phyloP scores from a whole-genome alignment of 1,140 invertebrate genomes.

The Philaenus spumarius region DNA sequence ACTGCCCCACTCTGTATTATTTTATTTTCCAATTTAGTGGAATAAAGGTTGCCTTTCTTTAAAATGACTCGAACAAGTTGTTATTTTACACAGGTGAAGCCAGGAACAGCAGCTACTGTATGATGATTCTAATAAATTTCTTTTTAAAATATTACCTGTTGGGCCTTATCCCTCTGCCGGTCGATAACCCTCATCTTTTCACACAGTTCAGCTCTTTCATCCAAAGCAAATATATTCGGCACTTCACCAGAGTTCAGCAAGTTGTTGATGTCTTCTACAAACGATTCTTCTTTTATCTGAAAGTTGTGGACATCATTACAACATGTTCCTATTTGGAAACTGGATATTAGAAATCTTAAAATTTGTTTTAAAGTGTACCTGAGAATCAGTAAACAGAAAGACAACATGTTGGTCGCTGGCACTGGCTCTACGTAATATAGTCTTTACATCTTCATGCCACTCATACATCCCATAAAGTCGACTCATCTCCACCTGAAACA shows the following conservation, averaged over 20 bases:
- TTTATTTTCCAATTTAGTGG: no score
- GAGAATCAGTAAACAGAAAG: constrained; percentile 85
- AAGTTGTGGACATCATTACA: constrained; percentile 3
- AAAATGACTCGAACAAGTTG: no score
- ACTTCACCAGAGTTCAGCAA: constrained; percentile 90
- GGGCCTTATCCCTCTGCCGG: constrained; percentile 77
- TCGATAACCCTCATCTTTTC: constrained; percentile 92
- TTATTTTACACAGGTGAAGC: no score
- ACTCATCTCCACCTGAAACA: constrained; percentile 78
- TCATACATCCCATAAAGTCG: constrained; percentile 75
- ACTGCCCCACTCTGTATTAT: no score
- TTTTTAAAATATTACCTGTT: constrained; percentile 48
- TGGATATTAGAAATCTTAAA: no score
- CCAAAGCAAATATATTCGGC: constrained; percentile 80
- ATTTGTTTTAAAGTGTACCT: constrained; percentile 45
- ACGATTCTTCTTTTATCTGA: constrained; percentile 88
- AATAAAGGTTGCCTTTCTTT: no score
- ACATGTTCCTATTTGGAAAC: no score
- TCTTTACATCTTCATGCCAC: constrained; percentile 88
- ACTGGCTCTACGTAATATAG: constrained; percentile 70
- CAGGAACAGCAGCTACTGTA: no score
- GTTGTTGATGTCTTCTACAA: constrained; percentile 91
- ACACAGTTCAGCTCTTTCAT: constrained; percentile 88
- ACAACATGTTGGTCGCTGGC: constrained; percentile 77
- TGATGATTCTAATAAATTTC: background rate